Evolutionary conservation across 2,113 vertebrate genomes (phyloP), one percentile per base, ranked within the genome.

Genomic region (Trematomus loennbergii): DNA sequence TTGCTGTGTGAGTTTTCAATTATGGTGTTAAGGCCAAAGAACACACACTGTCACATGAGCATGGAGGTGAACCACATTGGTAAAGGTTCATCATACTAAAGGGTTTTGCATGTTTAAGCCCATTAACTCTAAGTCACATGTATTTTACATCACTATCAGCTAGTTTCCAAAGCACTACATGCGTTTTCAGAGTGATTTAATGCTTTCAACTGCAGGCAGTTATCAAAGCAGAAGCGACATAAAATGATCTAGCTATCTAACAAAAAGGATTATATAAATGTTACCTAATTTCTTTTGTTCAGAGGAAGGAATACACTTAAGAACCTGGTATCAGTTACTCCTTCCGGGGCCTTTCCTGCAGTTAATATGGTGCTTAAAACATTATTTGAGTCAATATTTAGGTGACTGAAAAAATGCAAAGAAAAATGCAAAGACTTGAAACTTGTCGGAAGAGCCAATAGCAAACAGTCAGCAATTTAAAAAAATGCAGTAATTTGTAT

Each of bases 121-220:
- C 52, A 72, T 72, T 76, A 69, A 55, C 57, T 48, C 15, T 4
- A 33, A 65, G 63, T 63, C 62, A 40, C 33, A 64, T 65, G 4
- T 10, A 73, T 68, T 63, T 78, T 12, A 76, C 48, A 72, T 75
- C 66, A 75, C 25, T 46, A 69, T 74, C 64, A 78, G n/a, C 0
- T 11, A 33, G 8, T 63, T 85, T 68, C 73, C 25, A 78, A 17
- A 59, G 45, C 15, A 46, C n/a, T 6, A 20, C 36, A 20, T 9
- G 0, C 0, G 5, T 71, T 82, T 60, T 65, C 17, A 11, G 2
- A 72, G 18, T 4, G 13, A 71, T 63, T 52, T 73, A 12, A 50
- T 29, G 16, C 16, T 16, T 46, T 67, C n/a, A 40, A 40, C 36
- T 40, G 7, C 20, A 15, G 12, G 11, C 68, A 59, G 53, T 54